Base-by-base conservation (phyloP, 2,888 invertebrate species). In the Lampropteryx suffumata region DNA sequence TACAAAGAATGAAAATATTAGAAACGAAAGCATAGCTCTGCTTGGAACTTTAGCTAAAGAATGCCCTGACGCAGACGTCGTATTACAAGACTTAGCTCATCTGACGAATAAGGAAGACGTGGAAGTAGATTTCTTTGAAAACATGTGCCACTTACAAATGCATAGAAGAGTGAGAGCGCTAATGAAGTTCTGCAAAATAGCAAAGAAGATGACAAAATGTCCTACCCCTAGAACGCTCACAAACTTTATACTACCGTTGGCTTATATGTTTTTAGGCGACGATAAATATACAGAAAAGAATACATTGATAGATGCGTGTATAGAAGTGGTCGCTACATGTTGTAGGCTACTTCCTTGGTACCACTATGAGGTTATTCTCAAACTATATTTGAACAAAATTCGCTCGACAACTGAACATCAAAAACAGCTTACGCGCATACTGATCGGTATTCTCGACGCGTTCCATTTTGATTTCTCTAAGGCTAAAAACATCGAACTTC, bases 61-160 rank as follows among this genome's bases (percentile, higher is more conserved):
- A 75, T 95, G 95, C 72, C 87, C 94, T 0, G 91, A 92, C 0
- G 87, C 92, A 0, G 95, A 96, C 77, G 92, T 93, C 1, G 92
- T 96, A 0, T 79, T 97, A 1, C 87, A 91, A 11, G 96, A 97
- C 83, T 82, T 96, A 46, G 88, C 92, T n/a, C 82, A 91, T 27
- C 82, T 96, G 26, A 91, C 93, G 0, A 94, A 94, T 69, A 92
- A 93, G 76, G 84, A 80, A 36, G 97, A 99, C 75, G 78, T 91
- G 6, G 98, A 99, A 79, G 94, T 95, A 0, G 98, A 99, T 81
- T 98, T 99, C 91, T 99, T 98, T 75, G 96, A 97, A 70, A 99
- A 98, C 75, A 93, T 98, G 70, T 93, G 93, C 17, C 98, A 99
- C 84, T 81, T 97, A 35, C 96, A 99, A 89, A 85, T 94, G 47